Conservation (phyloP, 2,113 vertebrate genomes). For the Eulemur macaco region DNA sequence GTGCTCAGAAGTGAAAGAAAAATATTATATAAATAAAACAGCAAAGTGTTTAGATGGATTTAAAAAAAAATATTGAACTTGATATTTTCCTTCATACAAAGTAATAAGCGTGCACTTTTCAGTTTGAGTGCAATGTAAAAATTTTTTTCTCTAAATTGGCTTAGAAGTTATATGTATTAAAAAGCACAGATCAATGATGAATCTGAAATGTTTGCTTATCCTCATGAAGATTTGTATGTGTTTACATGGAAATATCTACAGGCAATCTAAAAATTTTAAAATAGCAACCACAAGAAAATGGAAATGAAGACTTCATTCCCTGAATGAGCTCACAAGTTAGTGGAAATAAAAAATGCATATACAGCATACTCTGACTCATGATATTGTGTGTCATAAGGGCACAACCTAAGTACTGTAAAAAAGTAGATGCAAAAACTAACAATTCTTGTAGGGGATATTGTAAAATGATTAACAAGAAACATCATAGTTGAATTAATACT, state of each 20-base stretch:
- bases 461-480: background rate
- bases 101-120: background rate
- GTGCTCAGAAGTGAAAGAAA: background rate
- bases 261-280: background rate
- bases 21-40: conserved; percentile 28
- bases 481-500: background rate
- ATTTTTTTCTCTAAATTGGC: background rate
- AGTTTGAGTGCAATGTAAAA: background rate
- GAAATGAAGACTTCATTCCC: background rate
- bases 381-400: background rate
- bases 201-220: background rate
- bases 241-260: background rate
- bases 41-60: background rate
- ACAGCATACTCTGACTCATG: background rate
- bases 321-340: background rate
- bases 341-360: background rate
- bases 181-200: background rate
- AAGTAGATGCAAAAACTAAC: background rate
- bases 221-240: background rate
- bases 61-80: conserved; percentile 28
- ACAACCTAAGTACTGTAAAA: background rate
- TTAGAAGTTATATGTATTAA: background rate
- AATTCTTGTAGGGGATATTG: background rate
- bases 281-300: background rate
- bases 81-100: background rate